Evolutionary conservation across 1,140 invertebrate species (phyloP).

Genomic region (Nautilus pompilius): DNA sequence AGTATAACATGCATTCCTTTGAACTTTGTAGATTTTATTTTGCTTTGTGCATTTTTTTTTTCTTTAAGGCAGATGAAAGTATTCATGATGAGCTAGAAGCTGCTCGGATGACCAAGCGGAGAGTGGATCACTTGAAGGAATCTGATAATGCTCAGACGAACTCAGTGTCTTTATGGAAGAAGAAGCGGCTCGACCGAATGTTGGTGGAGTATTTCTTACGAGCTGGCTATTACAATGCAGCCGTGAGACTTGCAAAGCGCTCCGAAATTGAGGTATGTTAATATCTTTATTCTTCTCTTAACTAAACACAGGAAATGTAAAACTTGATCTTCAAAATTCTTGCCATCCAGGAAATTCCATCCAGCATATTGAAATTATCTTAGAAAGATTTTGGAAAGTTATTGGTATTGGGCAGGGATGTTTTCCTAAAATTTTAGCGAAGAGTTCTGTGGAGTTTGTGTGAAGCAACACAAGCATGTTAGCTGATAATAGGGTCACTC

Average conservation of each 20-base stretch:
- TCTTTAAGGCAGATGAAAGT: slow-evolving; percentile 74
- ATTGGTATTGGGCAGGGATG: background rate
- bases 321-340: too few species aligned
- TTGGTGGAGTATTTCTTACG: slow-evolving; percentile 95
- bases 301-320: too few species aligned
- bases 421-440: background rate
- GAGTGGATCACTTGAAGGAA: slow-evolving; percentile 87
- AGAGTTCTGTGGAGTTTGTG: too few species aligned
- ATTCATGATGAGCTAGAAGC: slow-evolving; percentile 87
- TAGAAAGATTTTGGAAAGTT: background rate
- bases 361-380: background rate
- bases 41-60: slow-evolving; percentile 8
- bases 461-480: too few species aligned
- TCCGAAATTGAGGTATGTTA: slow-evolving; percentile 69
- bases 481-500: too few species aligned
- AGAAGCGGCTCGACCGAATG: slow-evolving; percentile 87
- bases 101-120: slow-evolving; percentile 78
- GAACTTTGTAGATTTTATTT: too few species aligned
- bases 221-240: slow-evolving; percentile 92
- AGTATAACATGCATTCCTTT: too few species aligned
- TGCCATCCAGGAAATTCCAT: too few species aligned
- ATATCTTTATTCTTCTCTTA: too few species aligned
- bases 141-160: slow-evolving; percentile 63
- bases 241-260: slow-evolving; percentile 75
- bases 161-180: slow-evolving; percentile 66